phyloP scores from a whole-genome alignment of 1,140 invertebrate species.

The Euwallacea similis region DNA sequence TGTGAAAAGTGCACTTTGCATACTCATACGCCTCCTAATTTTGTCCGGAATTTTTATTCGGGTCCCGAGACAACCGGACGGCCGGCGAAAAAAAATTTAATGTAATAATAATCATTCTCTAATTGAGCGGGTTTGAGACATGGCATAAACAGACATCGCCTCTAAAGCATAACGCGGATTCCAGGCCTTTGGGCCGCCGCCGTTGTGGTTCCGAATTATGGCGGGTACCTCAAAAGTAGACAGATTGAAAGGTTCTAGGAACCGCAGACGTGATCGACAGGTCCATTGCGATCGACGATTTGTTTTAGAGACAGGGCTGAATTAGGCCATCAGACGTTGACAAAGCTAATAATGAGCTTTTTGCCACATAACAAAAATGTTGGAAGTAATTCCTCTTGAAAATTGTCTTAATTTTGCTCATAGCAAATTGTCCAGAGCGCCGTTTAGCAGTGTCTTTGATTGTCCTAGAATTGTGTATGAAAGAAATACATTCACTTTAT shows the following conservation, averaged over 20 bases:
- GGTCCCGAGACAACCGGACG: constrained; percentile 8
- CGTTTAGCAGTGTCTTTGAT: too few relatives aligned
- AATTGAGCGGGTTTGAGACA: constrained; percentile 29
- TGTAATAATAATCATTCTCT: constrained; percentile 35
- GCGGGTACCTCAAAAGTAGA: constrained; percentile 40
- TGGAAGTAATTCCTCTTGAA: too few relatives aligned
- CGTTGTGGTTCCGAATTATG: constrained; percentile 39
- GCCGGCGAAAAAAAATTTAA: constrained; percentile 28
- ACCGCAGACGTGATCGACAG: constrained; percentile 46
- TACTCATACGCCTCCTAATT: too few relatives aligned
- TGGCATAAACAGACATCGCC: constrained; percentile 27
- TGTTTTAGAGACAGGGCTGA: too few relatives aligned
- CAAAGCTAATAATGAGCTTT: too few relatives aligned
- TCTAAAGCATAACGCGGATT: constrained; percentile 40
- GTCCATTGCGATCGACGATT: constrained; percentile 39
- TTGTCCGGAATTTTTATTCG: constrained; percentile 19
- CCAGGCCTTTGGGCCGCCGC: constrained; percentile 35
- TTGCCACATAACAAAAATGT: too few relatives aligned
- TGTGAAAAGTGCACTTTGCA: too few relatives aligned
- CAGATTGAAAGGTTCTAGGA: constrained; percentile 46
- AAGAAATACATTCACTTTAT: too few relatives aligned
- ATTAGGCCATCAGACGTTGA: too few relatives aligned
- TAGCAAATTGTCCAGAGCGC: too few relatives aligned
- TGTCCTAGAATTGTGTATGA: too few relatives aligned
- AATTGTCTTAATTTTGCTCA: too few relatives aligned